Evolutionary conservation across 2,888 invertebrate genomes (phyloP).

Genomic region (Drosophila conformis): DNA sequence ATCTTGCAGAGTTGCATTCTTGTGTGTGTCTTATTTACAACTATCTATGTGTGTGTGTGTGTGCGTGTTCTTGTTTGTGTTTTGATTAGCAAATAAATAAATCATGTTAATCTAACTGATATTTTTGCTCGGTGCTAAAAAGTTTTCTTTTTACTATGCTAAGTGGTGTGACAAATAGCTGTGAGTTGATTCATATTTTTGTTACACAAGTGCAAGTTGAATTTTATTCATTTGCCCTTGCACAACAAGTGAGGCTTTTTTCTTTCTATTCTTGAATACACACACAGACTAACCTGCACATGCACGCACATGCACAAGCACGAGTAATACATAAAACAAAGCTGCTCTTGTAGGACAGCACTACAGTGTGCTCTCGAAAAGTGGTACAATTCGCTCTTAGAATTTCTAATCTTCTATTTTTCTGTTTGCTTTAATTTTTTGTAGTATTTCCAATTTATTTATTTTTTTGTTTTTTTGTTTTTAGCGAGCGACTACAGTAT

Average conservation of each 20-base stretch:
- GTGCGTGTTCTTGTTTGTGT: slow-evolving; percentile 55
- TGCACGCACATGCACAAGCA: neutral
- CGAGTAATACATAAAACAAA: neutral
- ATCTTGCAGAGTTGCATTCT: slow-evolving; percentile 17
- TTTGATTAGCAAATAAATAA: slow-evolving; percentile 71
- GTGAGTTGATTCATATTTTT: slow-evolving; percentile 68
- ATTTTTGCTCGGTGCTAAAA: slow-evolving; percentile 58
- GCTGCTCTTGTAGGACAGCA: neutral
- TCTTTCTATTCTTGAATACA: slow-evolving; percentile 6
- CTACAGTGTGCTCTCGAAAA: neutral
- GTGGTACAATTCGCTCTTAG: neutral
- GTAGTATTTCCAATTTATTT: neutral
- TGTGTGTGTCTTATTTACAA: slow-evolving; percentile 32
- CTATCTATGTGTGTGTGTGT: neutral
- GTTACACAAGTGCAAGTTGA: slow-evolving; percentile 36
- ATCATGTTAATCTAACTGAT: slow-evolving; percentile 41
- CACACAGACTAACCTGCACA: neutral
- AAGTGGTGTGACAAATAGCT: slow-evolving; percentile 42
- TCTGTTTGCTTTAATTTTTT: neutral
- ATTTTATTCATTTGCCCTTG: slow-evolving; percentile 73
- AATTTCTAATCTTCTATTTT: neutral
- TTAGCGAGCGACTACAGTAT: neutral
- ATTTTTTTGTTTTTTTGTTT: neutral
- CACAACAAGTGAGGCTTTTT: slow-evolving; percentile 31
- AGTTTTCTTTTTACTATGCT: slow-evolving; percentile 41